Conservation (phyloP, 2,797 vertebrate genomes). For the Danio choprae region DNA sequence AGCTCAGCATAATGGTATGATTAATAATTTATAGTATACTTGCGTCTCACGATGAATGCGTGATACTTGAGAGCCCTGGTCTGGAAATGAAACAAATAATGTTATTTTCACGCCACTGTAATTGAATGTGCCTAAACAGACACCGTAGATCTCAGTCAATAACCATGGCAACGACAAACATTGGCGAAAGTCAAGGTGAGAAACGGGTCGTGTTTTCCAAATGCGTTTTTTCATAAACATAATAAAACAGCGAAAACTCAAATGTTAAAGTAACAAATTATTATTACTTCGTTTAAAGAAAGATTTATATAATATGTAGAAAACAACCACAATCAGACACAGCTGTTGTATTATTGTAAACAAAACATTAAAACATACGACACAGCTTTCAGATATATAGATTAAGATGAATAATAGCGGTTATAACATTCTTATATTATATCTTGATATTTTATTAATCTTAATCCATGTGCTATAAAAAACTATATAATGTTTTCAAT, state of each 20-base stretch:
- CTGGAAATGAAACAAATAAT: too few species aligned
- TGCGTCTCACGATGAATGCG: too few species aligned
- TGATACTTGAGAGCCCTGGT: too few species aligned
- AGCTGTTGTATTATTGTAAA: not conserved
- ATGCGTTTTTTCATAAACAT: not conserved
- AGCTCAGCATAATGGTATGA: too few species aligned
- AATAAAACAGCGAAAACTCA: not conserved
- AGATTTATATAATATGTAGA: not conserved
- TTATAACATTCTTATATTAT: not conserved
- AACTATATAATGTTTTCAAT: not conserved
- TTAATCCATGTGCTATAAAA: not conserved
- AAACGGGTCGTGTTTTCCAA: not conserved
- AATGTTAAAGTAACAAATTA: not conserved
- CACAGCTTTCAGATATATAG: too few species aligned
- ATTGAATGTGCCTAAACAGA: not conserved
- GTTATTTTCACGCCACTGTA: not conserved
- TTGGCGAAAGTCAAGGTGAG: not conserved
- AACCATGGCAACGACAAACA: slow-evolving; percentile 52
- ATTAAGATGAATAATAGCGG: too few species aligned
- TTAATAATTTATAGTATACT: too few species aligned
- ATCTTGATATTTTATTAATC: not conserved
- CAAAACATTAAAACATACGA: not conserved
- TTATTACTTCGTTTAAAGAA: not conserved
- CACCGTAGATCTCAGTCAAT: not conserved
- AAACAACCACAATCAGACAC: not conserved